A percentile compares a stretch with the other conserved stretches of the same genome.
Evolutionary conservation across 2,797 vertebrate genomes (phyloP).

Genomic region (Sylvilagus floridanus): DNA sequence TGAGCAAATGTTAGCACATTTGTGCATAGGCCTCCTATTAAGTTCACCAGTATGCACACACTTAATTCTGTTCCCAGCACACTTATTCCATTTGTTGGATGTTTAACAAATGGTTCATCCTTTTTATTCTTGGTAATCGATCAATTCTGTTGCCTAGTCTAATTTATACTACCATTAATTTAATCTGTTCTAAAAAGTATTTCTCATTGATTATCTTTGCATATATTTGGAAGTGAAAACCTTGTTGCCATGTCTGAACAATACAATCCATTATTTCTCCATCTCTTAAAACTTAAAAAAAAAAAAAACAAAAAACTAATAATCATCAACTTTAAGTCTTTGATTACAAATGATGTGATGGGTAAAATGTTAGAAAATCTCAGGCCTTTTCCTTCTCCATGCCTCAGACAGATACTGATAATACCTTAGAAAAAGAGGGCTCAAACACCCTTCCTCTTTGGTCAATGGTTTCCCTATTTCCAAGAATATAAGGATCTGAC

Average conservation of each 20-base stretch:
- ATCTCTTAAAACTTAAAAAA: constrained; percentile 19
- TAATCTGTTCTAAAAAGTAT: not conserved
- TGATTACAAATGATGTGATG: not conserved
- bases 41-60: not conserved
- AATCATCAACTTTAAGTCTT: constrained; percentile 10
- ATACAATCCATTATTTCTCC: not conserved
- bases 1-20: not conserved
- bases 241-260: not conserved
- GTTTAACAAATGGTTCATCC: not conserved
- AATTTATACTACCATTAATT: not conserved
- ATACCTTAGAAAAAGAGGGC: not conserved
- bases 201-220: not conserved
- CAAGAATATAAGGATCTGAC: not conserved
- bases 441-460: not conserved
- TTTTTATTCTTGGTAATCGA: not conserved
- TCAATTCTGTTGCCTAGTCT: not conserved
- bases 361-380: not conserved
- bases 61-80: not conserved
- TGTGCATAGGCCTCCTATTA: not conserved
- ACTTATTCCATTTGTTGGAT: not conserved
- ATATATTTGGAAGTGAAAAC: constrained; percentile 22
- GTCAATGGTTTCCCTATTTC: not conserved
- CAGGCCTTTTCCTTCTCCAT: not conserved
- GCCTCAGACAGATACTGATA: not conserved
- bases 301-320: not conserved